Evolutionary conservation across 2,797 vertebrate genomes (phyloP), one percentile per base, ranked within the genome.

Genomic region (Enteromius treurensis): DNA sequence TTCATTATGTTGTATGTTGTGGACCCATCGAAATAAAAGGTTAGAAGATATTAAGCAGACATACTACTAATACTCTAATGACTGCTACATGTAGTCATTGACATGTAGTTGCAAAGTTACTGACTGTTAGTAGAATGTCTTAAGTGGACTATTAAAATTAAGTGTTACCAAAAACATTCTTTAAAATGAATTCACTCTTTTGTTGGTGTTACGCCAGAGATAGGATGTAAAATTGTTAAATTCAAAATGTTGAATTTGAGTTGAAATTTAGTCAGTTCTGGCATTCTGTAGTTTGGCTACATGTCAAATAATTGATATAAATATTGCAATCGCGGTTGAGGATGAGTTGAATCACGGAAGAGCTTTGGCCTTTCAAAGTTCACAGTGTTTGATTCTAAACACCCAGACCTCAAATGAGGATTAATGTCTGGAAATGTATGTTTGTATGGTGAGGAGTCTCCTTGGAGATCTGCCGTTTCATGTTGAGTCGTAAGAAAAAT

Each of bases 361-460:
- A 49, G 62, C 29, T 79, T 69, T 75, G 69, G 68, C 49, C 78
- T 80, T 80, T 75, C 17, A 49, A 23, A 64, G 3, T 74, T 49
- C 26, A 14, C 64, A 69, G 58, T 34, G 37, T 84, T 79, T 70
- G 19, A 80, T 68, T 67, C 17, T 26, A 73, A 71, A 69, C 62
- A 69, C 42, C 34, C 68, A 80, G 60, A 75, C 53, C 26, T 26
- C 34, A 51, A 64, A 76, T 62, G 47, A 53, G 45, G 53, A 55
- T 53, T 21, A 75, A 67, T 77, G 64, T 77, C 51, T 23, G 32
- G n/a, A 60, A 68, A 49, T 71, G 55, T 53, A 47, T 62, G 26
- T 78, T 77, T 68, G 65, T 77, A 65, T 84, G 80, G 74, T 69
- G 8, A 62, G 49, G 67, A 23, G 75, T 87, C 45, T 79, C 71